A percentile compares a stretch with the other conserved stretches of the same genome.
These are phyloP conservation scores for Stigmatopora argus DNA, from an alignment of 2,113 vertebrate species.

Conservation along the genomic window DNA sequence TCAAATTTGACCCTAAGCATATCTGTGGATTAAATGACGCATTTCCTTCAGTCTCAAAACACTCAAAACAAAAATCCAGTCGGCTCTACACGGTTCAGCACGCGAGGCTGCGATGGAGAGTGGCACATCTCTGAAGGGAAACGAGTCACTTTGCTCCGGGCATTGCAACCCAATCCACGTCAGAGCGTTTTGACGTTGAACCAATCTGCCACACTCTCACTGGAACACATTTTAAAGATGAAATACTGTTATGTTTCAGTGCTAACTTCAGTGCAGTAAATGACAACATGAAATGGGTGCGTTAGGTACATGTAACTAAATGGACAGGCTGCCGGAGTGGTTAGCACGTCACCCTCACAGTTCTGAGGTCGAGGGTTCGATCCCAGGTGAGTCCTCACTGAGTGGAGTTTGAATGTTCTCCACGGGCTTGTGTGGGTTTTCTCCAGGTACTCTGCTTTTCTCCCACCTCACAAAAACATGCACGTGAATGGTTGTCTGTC, in stretches of 20 bases:
- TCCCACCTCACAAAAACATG: no score
- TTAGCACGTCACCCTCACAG: no score
- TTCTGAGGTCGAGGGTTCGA: no score
- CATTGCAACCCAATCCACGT: conserved; percentile 43
- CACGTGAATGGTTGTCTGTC: no score
- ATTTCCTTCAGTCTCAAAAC: neutral
- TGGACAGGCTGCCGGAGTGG: no score
- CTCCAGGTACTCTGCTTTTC: no score
- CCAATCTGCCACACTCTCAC: conserved; percentile 26
- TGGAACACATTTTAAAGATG: conserved; percentile 10
- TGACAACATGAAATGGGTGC: neutral
- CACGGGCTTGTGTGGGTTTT: no score
- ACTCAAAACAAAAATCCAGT: neutral
- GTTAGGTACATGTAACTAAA: no score
- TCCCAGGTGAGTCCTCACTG: no score
- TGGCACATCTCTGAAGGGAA: conserved; percentile 59
- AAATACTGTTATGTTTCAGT: neutral
- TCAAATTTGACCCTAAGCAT: neutral
- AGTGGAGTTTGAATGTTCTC: no score
- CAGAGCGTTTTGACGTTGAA: conserved; percentile 41
- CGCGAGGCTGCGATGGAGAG: conserved; percentile 40
- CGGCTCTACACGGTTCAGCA: conserved; percentile 48
- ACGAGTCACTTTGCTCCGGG: conserved; percentile 52
- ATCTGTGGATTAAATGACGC: neutral
- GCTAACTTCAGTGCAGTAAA: neutral